Evolutionary conservation across 1,140 invertebrate genomes (phyloP).

Genomic region (Rhagoletis zephyria): DNA sequence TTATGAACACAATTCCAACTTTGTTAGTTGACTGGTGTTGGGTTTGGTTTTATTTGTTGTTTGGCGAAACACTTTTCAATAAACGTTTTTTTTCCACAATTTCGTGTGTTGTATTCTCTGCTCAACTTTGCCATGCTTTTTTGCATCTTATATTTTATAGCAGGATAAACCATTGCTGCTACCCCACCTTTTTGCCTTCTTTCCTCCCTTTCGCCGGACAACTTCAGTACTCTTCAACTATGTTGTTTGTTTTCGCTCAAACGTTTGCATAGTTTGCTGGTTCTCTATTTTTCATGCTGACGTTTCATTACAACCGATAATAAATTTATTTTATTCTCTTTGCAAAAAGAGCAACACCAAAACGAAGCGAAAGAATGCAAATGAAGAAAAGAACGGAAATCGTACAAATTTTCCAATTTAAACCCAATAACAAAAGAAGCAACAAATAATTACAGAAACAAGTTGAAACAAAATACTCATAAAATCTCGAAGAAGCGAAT

Average conservation of each 20-base stretch:
- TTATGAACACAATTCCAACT: neutral
- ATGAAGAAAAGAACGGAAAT: constrained; percentile 35
- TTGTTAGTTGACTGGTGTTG: neutral
- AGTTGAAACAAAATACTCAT: neutral
- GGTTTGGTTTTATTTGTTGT: constrained; percentile 7
- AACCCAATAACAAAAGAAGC: neutral
- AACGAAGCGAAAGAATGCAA: neutral
- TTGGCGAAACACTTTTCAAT: constrained; percentile 1
- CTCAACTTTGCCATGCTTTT: neutral
- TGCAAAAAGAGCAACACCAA: neutral
- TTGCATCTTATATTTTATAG: neutral
- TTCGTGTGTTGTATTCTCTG: neutral
- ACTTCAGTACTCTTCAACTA: neutral
- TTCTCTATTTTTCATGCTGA: neutral
- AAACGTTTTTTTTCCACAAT: neutral
- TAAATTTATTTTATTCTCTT: constrained; percentile 8
- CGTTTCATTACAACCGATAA: constrained; percentile 30
- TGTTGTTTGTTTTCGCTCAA: neutral
- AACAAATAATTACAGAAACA: neutral
- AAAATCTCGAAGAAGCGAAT: neutral
- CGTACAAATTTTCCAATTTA: constrained; percentile 31
- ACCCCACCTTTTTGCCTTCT: too few relatives aligned
- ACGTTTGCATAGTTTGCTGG: neutral
- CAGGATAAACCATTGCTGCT: too few relatives aligned
- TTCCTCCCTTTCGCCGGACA: too few relatives aligned